These are phyloP conservation scores for Pluvialis apricaria DNA, from an alignment of 2,113 vertebrate species.

Conservation along the genomic window DNA sequence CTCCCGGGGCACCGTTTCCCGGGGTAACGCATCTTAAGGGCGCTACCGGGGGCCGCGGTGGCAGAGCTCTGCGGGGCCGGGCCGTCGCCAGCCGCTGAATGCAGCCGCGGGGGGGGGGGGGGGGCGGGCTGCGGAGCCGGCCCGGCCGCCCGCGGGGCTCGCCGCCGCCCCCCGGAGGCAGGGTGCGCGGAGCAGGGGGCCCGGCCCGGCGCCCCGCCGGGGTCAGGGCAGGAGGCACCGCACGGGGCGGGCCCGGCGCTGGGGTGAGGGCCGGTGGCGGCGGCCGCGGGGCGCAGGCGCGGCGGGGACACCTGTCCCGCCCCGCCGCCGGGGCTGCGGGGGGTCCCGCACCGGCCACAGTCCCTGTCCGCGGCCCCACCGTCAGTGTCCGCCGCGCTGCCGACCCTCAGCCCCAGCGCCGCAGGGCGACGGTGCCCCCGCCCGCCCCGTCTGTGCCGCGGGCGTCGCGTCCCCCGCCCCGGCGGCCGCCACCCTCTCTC, in stretches of 20 bases:
- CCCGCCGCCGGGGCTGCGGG: neutral
- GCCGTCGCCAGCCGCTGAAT: neutral
- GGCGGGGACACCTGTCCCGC: neutral
- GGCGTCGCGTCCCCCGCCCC: neutral
- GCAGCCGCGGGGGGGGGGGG: neutral
- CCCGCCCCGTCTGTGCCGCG: neutral
- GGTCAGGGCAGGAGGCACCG: neutral
- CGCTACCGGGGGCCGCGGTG: neutral
- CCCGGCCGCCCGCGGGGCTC: neutral
- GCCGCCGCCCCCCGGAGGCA: neutral
- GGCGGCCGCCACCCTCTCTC: neutral
- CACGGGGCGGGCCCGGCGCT: neutral
- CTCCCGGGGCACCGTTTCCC: neutral
- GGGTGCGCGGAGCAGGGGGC: neutral
- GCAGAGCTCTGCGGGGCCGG: neutral
- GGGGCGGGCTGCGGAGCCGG: neutral
- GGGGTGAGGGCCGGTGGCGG: neutral
- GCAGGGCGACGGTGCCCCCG: neutral
- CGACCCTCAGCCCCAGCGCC: too few relatives aligned
- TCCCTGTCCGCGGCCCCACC: neutral
- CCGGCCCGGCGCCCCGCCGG: neutral
- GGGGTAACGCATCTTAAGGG: neutral
- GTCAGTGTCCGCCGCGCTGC: neutral
- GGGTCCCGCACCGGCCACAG: neutral
- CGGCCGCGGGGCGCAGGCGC: neutral